These are phyloP conservation scores for Crematogaster levior DNA, from an alignment of 2,888 invertebrate genomes.

Conservation along the genomic window DNA sequence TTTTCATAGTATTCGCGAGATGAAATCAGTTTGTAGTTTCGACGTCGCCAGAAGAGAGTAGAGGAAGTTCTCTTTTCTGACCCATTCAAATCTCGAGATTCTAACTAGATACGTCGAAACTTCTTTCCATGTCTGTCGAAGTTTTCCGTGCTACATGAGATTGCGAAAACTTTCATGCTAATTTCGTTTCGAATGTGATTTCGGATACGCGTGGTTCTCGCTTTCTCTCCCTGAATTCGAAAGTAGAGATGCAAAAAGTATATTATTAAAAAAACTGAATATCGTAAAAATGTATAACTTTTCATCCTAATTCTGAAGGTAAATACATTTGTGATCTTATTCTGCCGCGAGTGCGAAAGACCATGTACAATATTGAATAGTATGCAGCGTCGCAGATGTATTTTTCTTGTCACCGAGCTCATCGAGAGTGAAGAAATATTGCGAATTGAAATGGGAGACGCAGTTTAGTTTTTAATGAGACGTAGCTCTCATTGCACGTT, in stretches of 20 bases:
- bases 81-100: slow-evolving; percentile 2
- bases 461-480: slow-evolving; percentile 29
- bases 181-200: slow-evolving; percentile 10
- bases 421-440: not conserved
- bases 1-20: not conserved
- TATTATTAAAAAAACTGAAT: not conserved
- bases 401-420: slow-evolving; percentile 2
- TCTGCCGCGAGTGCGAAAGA: not conserved
- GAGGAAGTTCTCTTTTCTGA: not conserved
- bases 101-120: not conserved
- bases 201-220: not conserved
- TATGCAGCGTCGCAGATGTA: not conserved
- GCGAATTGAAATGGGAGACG: slow-evolving; percentile 16
- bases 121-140: not conserved
- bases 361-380: not conserved
- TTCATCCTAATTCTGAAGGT: not conserved
- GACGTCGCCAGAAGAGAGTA: not conserved
- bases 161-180: slow-evolving; percentile 24
- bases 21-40: slow-evolving; percentile 7
- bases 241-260: not conserved
- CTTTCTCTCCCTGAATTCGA: not conserved
- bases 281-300: not conserved
- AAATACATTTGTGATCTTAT: not conserved
- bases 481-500: not conserved
- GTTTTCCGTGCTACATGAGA: not conserved